Percentiles rank a stretch among this genome's conserved stretches.
These are phyloP conservation scores for Nemotelus pantherinus DNA, from an alignment of 2,888 invertebrate species.

Conservation along the genomic window DNA sequence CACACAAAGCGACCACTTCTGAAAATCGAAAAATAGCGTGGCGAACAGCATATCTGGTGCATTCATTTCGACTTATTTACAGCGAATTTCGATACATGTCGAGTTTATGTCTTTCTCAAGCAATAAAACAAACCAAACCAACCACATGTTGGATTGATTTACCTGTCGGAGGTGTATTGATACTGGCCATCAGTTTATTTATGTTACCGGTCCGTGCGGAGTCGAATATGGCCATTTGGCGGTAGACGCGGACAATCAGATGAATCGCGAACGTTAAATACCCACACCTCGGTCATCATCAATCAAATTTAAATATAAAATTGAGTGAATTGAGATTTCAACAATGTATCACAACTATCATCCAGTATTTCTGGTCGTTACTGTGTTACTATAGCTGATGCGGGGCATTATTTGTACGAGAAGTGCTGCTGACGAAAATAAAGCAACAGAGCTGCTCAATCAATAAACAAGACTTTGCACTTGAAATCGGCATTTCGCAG, in stretches of 20 bases:
- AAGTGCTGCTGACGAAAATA: neutral
- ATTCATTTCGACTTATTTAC: too few species aligned
- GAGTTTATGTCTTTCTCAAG: too few species aligned
- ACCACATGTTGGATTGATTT: slow-evolving; percentile 18
- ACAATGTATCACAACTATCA: neutral
- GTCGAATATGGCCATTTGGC: too few species aligned
- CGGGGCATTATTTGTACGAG: neutral
- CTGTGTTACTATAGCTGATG: neutral
- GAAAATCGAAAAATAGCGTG: slow-evolving; percentile 5
- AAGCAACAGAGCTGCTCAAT: slow-evolving; percentile 1
- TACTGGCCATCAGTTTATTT: too few species aligned
- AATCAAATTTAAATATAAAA: slow-evolving; percentile 19
- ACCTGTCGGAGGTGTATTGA: neutral
- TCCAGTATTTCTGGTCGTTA: too few species aligned
- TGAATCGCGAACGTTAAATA: neutral
- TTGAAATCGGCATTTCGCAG: slow-evolving; percentile 12
- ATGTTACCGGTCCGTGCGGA: too few species aligned
- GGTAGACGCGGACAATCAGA: neutral
- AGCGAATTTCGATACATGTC: too few species aligned
- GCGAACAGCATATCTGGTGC: slow-evolving; percentile 14
- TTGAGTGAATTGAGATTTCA: neutral
- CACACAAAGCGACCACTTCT: slow-evolving; percentile 15
- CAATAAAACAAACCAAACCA: neutral
- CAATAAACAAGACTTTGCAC: slow-evolving; percentile 35
- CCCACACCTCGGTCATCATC: slow-evolving; percentile 3